phyloP scores from a whole-genome alignment of 2,113 vertebrate species.

The Coturnix japonica region DNA sequence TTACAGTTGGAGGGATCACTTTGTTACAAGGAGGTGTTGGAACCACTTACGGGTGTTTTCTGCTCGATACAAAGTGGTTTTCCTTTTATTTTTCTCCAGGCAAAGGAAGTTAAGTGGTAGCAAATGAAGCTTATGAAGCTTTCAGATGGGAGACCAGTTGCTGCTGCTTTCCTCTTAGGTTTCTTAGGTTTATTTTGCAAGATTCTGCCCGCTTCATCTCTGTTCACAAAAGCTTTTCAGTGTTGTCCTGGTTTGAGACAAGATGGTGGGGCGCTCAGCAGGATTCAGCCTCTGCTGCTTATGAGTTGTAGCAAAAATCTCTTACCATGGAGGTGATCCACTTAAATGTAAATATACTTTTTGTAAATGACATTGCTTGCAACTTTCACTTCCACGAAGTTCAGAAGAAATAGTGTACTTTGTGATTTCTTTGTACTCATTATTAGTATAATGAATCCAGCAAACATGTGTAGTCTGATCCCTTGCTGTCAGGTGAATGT shows the following conservation, averaged over 20 bases:
- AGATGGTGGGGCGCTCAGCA: background rate
- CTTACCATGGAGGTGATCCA: background rate
- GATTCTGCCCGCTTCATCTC: background rate
- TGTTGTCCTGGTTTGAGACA: background rate
- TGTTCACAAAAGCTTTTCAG: background rate
- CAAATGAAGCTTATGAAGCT: background rate
- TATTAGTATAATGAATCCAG: background rate
- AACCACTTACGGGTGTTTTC: rapidly evolving
- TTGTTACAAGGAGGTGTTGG: background rate
- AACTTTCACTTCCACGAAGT: background rate
- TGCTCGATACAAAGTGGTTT: background rate
- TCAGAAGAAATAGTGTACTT: background rate
- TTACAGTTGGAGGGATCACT: background rate
- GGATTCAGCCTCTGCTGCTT: background rate
- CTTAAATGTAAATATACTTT: background rate
- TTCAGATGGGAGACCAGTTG: background rate
- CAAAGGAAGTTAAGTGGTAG: background rate
- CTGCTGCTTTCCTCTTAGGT: background rate
- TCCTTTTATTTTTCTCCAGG: background rate
- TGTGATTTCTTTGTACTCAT: background rate
- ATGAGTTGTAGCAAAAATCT: background rate
- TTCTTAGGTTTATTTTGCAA: background rate
- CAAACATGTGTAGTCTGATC: background rate
- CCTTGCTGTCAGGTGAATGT: background rate
- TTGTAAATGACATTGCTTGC: background rate